Percentiles rank a stretch among this genome's conserved stretches.
These are phyloP conservation scores for Parasteatoda tepidariorum DNA, from an alignment of 1,140 invertebrate genomes.

Conservation along the genomic window DNA sequence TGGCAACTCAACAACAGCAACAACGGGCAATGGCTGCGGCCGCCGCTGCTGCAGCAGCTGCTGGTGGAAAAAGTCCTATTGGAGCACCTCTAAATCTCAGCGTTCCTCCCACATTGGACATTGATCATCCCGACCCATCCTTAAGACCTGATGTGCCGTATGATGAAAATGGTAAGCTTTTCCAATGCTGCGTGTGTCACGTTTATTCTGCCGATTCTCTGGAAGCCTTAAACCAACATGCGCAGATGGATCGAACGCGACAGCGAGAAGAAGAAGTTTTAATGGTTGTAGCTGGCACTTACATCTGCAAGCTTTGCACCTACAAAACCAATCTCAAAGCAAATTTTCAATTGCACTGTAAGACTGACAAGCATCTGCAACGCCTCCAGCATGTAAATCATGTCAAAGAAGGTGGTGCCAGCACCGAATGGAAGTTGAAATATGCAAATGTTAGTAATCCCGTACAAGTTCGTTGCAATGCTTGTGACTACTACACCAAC, in stretches of 20 bases:
- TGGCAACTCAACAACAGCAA: constrained; percentile 73
- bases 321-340: constrained; percentile 99
- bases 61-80: background rate
- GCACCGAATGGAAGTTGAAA: constrained; percentile 96
- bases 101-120: constrained; percentile 62
- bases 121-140: constrained; percentile 64
- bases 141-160: constrained; percentile 62
- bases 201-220: constrained; percentile 89
- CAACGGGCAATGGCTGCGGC: constrained; percentile 62
- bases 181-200: constrained; percentile 95
- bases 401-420: constrained; percentile 92
- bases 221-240: constrained; percentile 90
- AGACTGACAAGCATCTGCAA: constrained; percentile 99
- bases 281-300: constrained; percentile 89
- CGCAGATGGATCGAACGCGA: constrained; percentile 90
- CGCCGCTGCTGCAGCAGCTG: constrained; percentile 33
- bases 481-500: constrained; percentile 97
- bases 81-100: constrained; percentile 14
- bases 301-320: constrained; percentile 96
- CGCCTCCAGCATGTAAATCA: constrained; percentile 97
- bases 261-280: constrained; percentile 90
- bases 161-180: constrained; percentile 76
- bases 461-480: constrained; percentile 94
- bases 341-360: constrained; percentile 99
- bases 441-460: constrained; percentile 82